Percentiles rank a stretch among this genome's conserved stretches.
phyloP scores from a whole-genome alignment of 2,888 invertebrate species.

The Stenoptilia bipunctidactyla region DNA sequence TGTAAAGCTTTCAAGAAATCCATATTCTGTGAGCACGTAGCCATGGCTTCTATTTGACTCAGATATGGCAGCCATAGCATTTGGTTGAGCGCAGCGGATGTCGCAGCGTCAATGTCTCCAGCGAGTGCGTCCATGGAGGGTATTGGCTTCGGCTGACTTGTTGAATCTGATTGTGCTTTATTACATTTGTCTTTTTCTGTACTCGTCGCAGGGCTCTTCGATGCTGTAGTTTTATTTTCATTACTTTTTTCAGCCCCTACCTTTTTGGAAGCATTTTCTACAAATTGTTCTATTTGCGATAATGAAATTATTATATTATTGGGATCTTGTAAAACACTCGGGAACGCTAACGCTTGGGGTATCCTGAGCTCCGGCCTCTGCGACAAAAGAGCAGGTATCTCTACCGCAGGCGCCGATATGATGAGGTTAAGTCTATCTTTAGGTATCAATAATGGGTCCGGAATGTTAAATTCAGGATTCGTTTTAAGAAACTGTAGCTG shows the following conservation, averaged over 20 bases:
- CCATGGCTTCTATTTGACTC: constrained; percentile 73
- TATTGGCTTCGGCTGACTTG: constrained; percentile 35
- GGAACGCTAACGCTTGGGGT: constrained; percentile 80
- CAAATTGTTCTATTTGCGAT: constrained; percentile 77
- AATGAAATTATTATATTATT: constrained; percentile 83
- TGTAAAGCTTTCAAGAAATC: constrained; percentile 73
- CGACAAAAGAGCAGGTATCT: constrained; percentile 81
- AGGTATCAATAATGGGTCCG: constrained; percentile 86
- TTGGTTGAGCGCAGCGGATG: constrained; percentile 77
- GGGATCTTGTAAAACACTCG: constrained; percentile 80
- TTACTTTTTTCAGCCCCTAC: background rate
- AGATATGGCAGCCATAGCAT: constrained; percentile 82
- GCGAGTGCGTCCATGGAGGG: constrained; percentile 61
- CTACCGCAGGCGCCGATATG: constrained; percentile 78
- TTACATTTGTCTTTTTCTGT: constrained; percentile 24
- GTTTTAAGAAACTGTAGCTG: constrained; percentile 79
- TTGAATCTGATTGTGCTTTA: background rate
- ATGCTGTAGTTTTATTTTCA: constrained; percentile 20
- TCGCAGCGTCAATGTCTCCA: constrained; percentile 78
- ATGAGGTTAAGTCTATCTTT: constrained; percentile 80
- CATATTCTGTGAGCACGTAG: constrained; percentile 66
- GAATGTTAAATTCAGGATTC: constrained; percentile 78
- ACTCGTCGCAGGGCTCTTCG: constrained; percentile 22
- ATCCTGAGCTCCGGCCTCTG: constrained; percentile 80
- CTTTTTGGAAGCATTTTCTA: constrained; percentile 61